phyloP scores from a whole-genome alignment of 1,140 invertebrate species.

The Hycleus phaleratus region DNA sequence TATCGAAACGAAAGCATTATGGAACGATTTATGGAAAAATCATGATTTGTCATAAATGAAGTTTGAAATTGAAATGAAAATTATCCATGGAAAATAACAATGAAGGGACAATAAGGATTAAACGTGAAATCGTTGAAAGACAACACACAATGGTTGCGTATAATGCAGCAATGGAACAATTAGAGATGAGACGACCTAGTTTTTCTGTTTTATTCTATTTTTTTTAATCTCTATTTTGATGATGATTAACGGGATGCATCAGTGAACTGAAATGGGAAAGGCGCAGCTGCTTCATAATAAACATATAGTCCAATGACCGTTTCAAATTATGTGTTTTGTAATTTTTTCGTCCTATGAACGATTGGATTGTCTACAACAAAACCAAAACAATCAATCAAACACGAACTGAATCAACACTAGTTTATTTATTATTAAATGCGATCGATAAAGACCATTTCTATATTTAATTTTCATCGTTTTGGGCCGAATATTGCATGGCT shows the following conservation, averaged over 20 bases:
- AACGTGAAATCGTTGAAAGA: slow-evolving; percentile 4
- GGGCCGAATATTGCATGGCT: too few relatives aligned
- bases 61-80: neutral
- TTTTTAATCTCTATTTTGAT: neutral
- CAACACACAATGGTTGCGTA: neutral
- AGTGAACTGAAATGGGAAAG: slow-evolving; percentile 18
- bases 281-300: slow-evolving; percentile 10
- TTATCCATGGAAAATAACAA: neutral
- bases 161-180: neutral
- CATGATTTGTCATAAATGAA: too few relatives aligned
- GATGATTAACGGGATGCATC: slow-evolving; percentile 17
- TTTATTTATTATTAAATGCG: too few relatives aligned
- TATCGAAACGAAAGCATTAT: too few relatives aligned
- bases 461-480: too few relatives aligned
- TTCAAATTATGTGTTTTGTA: slow-evolving; percentile 10
- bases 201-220: neutral
- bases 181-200: slow-evolving; percentile 11
- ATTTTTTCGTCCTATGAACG: slow-evolving; percentile 9
- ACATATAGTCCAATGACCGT: slow-evolving; percentile 13
- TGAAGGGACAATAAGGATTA: neutral
- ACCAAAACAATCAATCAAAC: neutral
- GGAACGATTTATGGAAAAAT: too few relatives aligned
- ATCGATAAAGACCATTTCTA: too few relatives aligned
- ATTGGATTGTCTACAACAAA: slow-evolving; percentile 13
- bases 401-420: too few relatives aligned